These are phyloP conservation scores for Apogon hyalosoma DNA, from an alignment of 2,797 vertebrate genomes.

Conservation along the genomic window DNA sequence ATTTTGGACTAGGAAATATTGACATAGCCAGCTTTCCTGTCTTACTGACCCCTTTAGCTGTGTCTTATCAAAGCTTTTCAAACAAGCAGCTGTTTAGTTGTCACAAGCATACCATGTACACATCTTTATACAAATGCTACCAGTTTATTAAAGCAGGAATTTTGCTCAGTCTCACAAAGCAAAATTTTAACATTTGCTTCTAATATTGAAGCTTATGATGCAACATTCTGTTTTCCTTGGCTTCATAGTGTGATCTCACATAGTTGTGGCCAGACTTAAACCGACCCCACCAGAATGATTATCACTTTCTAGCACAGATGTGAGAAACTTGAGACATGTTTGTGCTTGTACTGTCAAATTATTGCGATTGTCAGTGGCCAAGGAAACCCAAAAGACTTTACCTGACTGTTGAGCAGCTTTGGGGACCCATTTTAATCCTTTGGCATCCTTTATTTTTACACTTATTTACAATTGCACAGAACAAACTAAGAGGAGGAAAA, in stretches of 20 bases:
- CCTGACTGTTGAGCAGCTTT: neutral
- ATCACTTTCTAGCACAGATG: constrained; percentile 36
- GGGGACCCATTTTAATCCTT: neutral
- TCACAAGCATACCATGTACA: neutral
- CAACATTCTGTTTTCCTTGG: constrained; percentile 19
- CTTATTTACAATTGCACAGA: too few relatives aligned
- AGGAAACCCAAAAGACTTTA: constrained; percentile 21
- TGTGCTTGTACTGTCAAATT: constrained; percentile 59
- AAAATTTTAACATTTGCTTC: constrained; percentile 7
- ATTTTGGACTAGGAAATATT: constrained; percentile 72
- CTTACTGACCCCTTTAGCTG: constrained; percentile 28
- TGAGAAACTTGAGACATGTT: constrained; percentile 53
- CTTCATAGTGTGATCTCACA: neutral
- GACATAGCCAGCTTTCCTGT: constrained; percentile 44
- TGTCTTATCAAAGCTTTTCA: constrained; percentile 38
- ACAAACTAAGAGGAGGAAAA: too few relatives aligned
- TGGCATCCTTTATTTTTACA: too few relatives aligned
- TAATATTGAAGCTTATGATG: neutral
- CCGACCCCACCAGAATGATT: constrained; percentile 47
- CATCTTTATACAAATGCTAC: neutral
- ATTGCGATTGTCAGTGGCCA: constrained; percentile 26
- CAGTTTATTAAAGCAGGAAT: too few relatives aligned
- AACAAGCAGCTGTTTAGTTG: constrained; percentile 36
- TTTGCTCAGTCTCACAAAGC: neutral
- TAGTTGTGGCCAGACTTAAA: constrained; percentile 48